Evolutionary conservation across 2,113 vertebrate species (phyloP), one percentile per base, ranked within the genome.

Genomic region (Nipponia nippon): DNA sequence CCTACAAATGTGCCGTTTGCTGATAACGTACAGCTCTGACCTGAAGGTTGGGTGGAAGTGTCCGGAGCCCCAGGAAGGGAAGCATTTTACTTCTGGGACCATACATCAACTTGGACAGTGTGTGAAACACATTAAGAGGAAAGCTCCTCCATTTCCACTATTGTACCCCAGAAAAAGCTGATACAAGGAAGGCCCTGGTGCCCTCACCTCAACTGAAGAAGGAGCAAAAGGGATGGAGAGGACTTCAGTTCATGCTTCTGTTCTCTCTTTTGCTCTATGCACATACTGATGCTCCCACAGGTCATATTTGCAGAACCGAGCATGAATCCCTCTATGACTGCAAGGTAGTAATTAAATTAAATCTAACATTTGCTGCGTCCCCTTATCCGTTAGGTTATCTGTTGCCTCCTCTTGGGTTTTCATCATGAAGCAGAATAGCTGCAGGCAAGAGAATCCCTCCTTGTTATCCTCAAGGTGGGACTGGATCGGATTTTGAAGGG

Each of bases 211-310:
- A 40, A 26, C 13, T 11, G 22, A 34, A 34, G 7, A 30, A 11
- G 6, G 20, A 61, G 34, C 7, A 40, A 44, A 82, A 81, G 40
- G 19, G 26, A 26, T 11, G 6, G 36, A 26, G 22, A 55, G 12
- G 18, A 36, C 27, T 70, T 81, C 30, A 25, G 0, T 32, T 22
- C 2, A 0, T 66, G 10, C 4, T 56, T 69, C 1, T 0, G 5
- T 32, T 86, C 34, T 83, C 27, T 56, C 7, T 76, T 66, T 38
- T 40, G 29, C 38, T 55, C 6, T 32, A 0, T 46, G 16, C 10
- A 3, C 0, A 1, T 20, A 6, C 46, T 20, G n/a, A 53, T 52
- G 11, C 6, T 83, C 25, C 22, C 23, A n/a, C 5, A 20, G 18
- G 6, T 53, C 22, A 21, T 1, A 4, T 36, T 50, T 72, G 76